Base-by-base conservation (phyloP, 2,888 invertebrate species). In the Drosophila colorata region DNA sequence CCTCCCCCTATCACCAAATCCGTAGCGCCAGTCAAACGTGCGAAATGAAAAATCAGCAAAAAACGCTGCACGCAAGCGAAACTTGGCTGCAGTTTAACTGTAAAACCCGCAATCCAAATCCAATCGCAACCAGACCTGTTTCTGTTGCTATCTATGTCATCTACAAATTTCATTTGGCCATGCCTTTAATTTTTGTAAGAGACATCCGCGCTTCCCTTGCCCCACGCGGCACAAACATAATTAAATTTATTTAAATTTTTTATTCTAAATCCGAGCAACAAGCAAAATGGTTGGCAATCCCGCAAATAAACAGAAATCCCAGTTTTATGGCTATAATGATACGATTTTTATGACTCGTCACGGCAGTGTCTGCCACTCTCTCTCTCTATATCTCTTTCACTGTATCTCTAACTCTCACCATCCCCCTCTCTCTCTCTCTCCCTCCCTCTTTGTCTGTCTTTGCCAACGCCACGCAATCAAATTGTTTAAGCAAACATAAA, bases 171-270 rank as follows among this genome's bases (percentile, higher is more conserved):
- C 73, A 87, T 87, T 87, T 79, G 64, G 64, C 56, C 68, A 69
- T 77, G 74, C 82, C 82, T 87, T 84, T 84, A 81, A 84, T 87
- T 85, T 85, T 77, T 57, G 68, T 53, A 85, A 72, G 74, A 77
- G 64, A 51, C 53, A 14, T 13, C 38, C 9, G 11, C 11, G 6
- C 18, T 1, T 6, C 8, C 18, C 40, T 8, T 20, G 31, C 23
- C 23, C 20, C 49, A 46, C 60, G 60, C 41, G 65, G 61, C 53
- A 63, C 79, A 78, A 79, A 87, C 80, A 81, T 87, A 87, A 84
- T 87, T 87, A 87, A 87, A 87, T 84, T 87, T 87, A 84, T 84
- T 84, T 85, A 84, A 84, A 87, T 85, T 78, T 80, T 80, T 71
- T 60, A 61, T 49, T 59, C 46, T 69, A 63, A 67, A 51, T 13